Evolutionary conservation across 35 echinoderm and acorn worm species (phyloP), one percentile per base, ranked within the genome.

Genomic region (Ptychodera flava): DNA sequence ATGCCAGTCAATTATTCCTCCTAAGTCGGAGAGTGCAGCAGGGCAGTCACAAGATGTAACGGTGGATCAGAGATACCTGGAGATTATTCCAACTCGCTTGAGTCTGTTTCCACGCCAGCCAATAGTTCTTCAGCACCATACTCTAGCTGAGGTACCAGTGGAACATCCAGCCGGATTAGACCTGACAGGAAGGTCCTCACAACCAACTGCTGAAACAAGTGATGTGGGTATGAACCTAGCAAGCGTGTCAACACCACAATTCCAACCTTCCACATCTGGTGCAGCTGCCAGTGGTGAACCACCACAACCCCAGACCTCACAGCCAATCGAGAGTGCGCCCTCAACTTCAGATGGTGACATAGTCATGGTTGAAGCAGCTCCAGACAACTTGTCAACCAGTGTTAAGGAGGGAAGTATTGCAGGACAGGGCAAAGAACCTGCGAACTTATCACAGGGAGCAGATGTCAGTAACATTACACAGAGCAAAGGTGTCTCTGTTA

Each of bases 51-150:
- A 91, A 16, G 84, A 87, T 28, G 92, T 99, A 12, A 92, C 85
- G 28, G 88, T 99, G 15, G 90, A 99, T 80, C 85, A 88, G 12
- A 88, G 86, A 16, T 92, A 87, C 79, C 75, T 94, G 76, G 96
- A 99, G 75, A 84, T 99, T 53, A 83, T 99, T 10, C 96, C 96
- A 35, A 99, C 92, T 0, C 88, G 89, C 83, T 90, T 99, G 93
- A 92, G 96, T 81, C 83, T 99, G 1, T 88, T 88, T 27, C 79
- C 79, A 35, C 84, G 87, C 0, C 37, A 80, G 37, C n/a, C 34
- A n/a, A 36, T 36, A 28, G 30, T 36, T 34, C 33, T 36, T 2
- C 33, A 29, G 1, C 33, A 36, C 12, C n/a, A 83, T 27, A 33
- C 22, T 6, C 15, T 22, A 30, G 28, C 34, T 35, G 33, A 1